These are phyloP conservation scores for Andrena flavipes DNA, from an alignment of 2,888 invertebrate genomes.

Conservation along the genomic window DNA sequence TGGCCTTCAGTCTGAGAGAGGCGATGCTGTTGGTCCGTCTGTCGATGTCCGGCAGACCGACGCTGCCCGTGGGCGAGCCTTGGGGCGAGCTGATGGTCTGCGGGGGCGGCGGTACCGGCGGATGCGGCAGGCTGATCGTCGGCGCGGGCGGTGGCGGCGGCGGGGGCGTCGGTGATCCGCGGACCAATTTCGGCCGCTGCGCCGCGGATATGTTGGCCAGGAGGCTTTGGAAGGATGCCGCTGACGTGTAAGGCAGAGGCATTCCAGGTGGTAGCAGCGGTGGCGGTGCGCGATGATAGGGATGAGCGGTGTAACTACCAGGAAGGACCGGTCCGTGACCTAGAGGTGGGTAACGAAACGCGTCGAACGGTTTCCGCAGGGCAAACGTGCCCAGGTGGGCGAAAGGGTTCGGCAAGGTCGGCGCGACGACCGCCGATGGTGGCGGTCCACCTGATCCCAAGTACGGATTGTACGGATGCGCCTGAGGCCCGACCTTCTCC, in stretches of 20 bases:
- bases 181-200: conserved; percentile 86
- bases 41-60: conserved; percentile 90
- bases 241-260: conserved; percentile 85
- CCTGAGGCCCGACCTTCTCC: conserved; percentile 96
- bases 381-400: conserved; percentile 90
- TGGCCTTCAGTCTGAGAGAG: conserved; percentile 93
- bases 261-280: conserved; percentile 88
- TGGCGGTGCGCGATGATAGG: conserved; percentile 87
- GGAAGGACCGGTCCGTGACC: conserved; percentile 86
- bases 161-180: conserved; percentile 82
- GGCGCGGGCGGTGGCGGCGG: conserved; percentile 83
- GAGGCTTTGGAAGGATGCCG: conserved; percentile 93
- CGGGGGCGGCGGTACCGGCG: conserved; percentile 77
- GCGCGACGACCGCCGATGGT: conserved; percentile 89
- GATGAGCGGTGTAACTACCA: conserved; percentile 87
- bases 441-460: conserved; percentile 88
- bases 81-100: conserved; percentile 72
- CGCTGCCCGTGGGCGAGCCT: conserved; percentile 81
- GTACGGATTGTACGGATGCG: conserved; percentile 95
- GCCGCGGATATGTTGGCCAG: conserved; percentile 92
- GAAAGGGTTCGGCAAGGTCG: conserved; percentile 93
- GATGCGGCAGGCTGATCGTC: conserved; percentile 79
- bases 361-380: conserved; percentile 87
- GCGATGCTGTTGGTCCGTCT: conserved; percentile 95
- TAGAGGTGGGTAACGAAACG: conserved; percentile 90